Evolutionary conservation across 2,888 invertebrate species (phyloP).

Genomic region (Kryphioiulus occultus): DNA sequence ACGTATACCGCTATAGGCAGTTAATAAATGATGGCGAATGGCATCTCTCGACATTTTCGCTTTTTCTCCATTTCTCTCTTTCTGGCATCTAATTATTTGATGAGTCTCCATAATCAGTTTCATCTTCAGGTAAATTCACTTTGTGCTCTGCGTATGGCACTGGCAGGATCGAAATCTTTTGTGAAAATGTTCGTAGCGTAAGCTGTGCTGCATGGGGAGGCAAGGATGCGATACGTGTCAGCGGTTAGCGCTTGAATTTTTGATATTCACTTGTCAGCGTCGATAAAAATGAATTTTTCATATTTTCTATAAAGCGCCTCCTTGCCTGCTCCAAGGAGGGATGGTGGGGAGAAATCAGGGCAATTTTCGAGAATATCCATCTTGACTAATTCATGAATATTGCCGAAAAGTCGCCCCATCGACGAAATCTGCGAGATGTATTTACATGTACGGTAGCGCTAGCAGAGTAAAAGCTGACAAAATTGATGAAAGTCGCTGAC

Average conservation of each 20-base stretch:
- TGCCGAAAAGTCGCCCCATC: slow-evolving; percentile 27
- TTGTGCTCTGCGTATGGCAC: background rate
- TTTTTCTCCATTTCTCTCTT: background rate
- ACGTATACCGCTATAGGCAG: no score
- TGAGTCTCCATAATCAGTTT: slow-evolving; percentile 15
- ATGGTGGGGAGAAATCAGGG: background rate
- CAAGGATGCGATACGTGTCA: slow-evolving; percentile 9
- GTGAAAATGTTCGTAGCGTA: background rate
- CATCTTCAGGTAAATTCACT: slow-evolving; percentile 35
- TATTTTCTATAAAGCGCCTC: background rate
- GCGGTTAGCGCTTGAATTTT: slow-evolving; percentile 25
- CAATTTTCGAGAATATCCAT: slow-evolving; percentile 31
- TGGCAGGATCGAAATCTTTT: background rate
- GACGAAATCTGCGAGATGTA: background rate
- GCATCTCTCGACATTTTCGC: background rate
- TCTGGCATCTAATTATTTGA: background rate
- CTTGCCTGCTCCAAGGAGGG: background rate
- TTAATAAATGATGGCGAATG: slow-evolving; percentile 4
- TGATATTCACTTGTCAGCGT: slow-evolving; percentile 35
- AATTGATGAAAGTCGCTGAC: background rate
- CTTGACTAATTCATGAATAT: slow-evolving; percentile 35
- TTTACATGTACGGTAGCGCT: background rate
- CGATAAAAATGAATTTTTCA: slow-evolving; percentile 35
- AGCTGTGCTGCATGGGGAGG: background rate
- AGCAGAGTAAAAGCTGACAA: slow-evolving; percentile 28